Conservation (phyloP, 2,113 vertebrate genomes). For the Synodontis membranacea region DNA sequence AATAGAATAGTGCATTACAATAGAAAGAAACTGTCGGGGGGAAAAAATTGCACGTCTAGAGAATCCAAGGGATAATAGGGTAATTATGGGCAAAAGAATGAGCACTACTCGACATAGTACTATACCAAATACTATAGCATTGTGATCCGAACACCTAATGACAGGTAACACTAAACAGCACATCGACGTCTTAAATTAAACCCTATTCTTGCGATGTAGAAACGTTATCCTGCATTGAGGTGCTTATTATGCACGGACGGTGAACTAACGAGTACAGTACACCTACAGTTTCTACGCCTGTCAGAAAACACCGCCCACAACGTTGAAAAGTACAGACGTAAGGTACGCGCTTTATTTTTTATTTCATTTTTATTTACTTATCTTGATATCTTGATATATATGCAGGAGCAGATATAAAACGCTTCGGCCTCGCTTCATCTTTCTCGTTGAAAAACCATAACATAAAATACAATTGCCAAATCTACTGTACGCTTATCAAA, state of each 20-base stretch:
- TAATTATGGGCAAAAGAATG: not conserved
- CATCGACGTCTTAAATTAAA: not conserved
- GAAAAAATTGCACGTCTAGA: not conserved
- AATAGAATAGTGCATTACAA: not conserved
- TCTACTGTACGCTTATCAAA: not conserved
- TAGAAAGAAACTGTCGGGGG: not conserved
- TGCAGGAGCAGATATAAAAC: not conserved
- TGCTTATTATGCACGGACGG: not conserved
- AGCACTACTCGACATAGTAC: not conserved
- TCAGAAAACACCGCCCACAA: not conserved
- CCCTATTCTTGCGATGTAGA: slow-evolving; percentile 7
- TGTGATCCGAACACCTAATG: not conserved
- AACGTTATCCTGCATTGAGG: slow-evolving; percentile 20
- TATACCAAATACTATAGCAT: slow-evolving; percentile 12
- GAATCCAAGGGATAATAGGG: not conserved
- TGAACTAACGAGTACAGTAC: not conserved
- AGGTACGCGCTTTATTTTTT: no score
- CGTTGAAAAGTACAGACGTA: not conserved
- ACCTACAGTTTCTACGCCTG: not conserved
- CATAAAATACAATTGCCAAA: no score
- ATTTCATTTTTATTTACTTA: no score
- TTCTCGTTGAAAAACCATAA: not conserved
- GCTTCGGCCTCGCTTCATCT: no score
- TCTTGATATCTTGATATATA: not conserved
- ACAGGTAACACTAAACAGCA: slow-evolving; percentile 20